Percentiles rank a stretch among this genome's conserved stretches.
phyloP scores from a whole-genome alignment of 2,113 vertebrate species.

The Rissa tridactyla region DNA sequence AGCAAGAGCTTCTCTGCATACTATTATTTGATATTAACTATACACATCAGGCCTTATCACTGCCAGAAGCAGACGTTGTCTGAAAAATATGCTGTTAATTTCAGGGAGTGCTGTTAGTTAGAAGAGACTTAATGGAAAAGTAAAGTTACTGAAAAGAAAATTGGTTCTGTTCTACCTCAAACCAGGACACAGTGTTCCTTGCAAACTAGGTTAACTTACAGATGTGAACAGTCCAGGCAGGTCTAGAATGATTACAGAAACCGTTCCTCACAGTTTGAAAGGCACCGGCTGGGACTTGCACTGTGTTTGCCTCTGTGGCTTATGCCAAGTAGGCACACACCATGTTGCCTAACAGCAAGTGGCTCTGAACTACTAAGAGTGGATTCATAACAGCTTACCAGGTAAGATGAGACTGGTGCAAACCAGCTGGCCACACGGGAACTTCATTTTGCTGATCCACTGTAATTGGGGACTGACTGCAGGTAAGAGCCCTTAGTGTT shows the following conservation, averaged over 20 bases:
- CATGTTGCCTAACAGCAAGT: neutral
- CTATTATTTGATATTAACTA: neutral
- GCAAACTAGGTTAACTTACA: neutral
- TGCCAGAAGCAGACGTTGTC: neutral
- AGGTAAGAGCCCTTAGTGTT: neutral
- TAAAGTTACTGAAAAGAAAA: neutral
- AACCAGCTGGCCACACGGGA: neutral
- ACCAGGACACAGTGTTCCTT: neutral
- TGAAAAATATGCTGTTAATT: neutral
- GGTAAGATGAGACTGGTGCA: neutral
- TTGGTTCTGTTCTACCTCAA: neutral
- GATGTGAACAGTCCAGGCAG: too few species aligned
- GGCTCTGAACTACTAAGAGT: neutral
- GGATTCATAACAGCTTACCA: neutral
- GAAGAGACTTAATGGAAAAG: neutral
- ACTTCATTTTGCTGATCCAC: neutral
- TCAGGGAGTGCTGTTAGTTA: neutral
- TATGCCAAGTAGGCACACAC: accelerated
- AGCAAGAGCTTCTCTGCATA: neutral
- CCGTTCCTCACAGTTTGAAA: neutral
- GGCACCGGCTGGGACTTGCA: neutral
- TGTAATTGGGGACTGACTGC: neutral
- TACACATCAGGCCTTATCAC: neutral
- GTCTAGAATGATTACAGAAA: too few species aligned
- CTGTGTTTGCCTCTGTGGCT: neutral